Conservation (phyloP, 1,140 invertebrate species). For the Megalonaias nervosa region DNA sequence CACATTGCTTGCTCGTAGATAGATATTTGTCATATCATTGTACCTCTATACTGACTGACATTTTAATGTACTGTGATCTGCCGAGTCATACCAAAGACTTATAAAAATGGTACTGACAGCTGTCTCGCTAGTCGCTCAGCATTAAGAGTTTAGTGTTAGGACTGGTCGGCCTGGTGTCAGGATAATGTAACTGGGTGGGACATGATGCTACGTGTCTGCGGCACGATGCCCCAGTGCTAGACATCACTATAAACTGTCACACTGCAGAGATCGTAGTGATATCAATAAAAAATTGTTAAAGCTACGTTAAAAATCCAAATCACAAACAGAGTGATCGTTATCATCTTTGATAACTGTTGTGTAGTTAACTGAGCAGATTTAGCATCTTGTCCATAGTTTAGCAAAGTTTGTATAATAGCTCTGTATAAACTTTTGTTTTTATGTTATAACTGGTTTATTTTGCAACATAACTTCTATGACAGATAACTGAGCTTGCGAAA, state of each 20-base stretch:
- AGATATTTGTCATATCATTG: conserved; percentile 27
- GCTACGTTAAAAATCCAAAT: no score
- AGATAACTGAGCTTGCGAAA: conserved; percentile 13
- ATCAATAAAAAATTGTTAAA: no score
- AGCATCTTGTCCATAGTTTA: conserved; percentile 4
- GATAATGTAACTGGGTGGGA: no score
- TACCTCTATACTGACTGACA: conserved; percentile 15
- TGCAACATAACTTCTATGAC: conserved; percentile 6
- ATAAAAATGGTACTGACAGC: no score
- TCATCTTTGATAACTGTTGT: not conserved
- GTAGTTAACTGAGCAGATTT: not conserved
- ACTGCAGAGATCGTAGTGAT: no score
- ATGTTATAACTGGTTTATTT: conserved; percentile 4
- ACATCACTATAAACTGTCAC: no score
- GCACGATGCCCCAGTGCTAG: no score
- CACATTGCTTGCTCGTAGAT: conserved; percentile 20
- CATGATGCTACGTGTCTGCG: no score
- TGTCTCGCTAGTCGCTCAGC: no score
- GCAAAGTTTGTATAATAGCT: conserved; percentile 9
- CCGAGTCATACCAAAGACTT: no score
- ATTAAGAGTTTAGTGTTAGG: no score
- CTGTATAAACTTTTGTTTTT: conserved; percentile 25
- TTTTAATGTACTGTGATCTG: conserved; percentile 8
- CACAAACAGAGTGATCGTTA: not conserved
- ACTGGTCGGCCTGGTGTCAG: no score